A percentile compares a stretch with the other conserved stretches of the same genome.
Conservation (phyloP, 2,797 vertebrate genomes). For the Jordanella pulchra region DNA sequence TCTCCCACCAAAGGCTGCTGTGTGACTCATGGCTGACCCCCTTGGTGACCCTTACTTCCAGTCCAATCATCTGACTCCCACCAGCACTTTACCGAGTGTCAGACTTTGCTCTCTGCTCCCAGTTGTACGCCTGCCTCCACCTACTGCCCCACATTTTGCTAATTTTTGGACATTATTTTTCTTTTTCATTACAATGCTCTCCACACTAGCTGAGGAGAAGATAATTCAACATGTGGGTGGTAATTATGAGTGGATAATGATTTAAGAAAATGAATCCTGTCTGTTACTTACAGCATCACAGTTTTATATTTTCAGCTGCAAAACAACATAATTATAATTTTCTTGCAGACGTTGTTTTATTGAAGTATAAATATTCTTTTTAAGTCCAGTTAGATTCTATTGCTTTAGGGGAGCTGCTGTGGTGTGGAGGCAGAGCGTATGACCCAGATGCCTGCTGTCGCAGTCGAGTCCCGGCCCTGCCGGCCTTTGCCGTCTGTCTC, state of each 20-base stretch:
- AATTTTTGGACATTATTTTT: constrained; percentile 1
- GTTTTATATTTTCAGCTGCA: neutral
- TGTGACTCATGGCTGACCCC: constrained; percentile 63
- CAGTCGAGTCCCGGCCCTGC: too few species aligned
- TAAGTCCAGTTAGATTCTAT: too few species aligned
- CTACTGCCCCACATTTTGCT: constrained; percentile 38
- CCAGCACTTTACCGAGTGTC: constrained; percentile 55
- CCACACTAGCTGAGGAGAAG: neutral
- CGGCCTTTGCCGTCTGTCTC: too few species aligned
- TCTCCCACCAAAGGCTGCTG: constrained; percentile 43
- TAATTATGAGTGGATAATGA: neutral
- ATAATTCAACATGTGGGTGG: constrained; percentile 5
- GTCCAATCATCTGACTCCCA: constrained; percentile 71
- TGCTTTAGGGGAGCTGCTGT: too few species aligned
- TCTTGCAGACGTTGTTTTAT: too few species aligned
- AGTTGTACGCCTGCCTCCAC: constrained; percentile 21
- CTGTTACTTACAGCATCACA: neutral
- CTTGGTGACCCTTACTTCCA: constrained; percentile 45
- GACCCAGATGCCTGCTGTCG: too few species aligned
- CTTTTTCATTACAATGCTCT: constrained; percentile 6
- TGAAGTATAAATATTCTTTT: neutral
- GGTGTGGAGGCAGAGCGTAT: too few species aligned
- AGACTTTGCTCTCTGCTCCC: constrained; percentile 28
- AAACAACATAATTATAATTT: neutral
- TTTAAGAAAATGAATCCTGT: neutral